Evolutionary conservation across 2,888 invertebrate genomes (phyloP), one percentile per base, ranked within the genome.

Genomic region (Eilema sororculum): DNA sequence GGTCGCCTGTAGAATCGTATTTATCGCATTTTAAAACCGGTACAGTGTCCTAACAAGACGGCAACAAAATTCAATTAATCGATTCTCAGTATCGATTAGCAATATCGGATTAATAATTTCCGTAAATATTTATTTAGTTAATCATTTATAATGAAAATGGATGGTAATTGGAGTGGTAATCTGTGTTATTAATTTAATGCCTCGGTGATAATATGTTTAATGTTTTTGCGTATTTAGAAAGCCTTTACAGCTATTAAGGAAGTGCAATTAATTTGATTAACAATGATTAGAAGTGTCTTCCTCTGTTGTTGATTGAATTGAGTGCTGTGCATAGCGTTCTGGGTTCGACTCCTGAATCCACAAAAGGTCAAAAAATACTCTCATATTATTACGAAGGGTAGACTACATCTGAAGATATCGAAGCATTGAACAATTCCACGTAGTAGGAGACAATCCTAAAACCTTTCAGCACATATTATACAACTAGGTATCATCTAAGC

Each of bases 161-260:
- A 46, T 61, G 20, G 37, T 79, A 82, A 72, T 78, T 80, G 78
- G 67, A 82, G 78, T 80, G 77, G 80, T 82, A 74, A 72, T 67
- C 64, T 56, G 37, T 65, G 74, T 66, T 69, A 72, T n/a, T n/a
- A n/a, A n/a, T 4, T 69, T 68, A 73, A 78, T 78, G 67, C 60
- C 64, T 33, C 59, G 65, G 67, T 72, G 80, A 72, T n/a, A n/a
- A n/a, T 79, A 71, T 71, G 67, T 69, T 77, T 65, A 41, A 79
- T 68, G 74, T 68, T 59, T 64, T 69, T 71, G 66, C 69, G 72
- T 72, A 69, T 81, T 79, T 69, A 79, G 82, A 82, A 82, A 80
- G 80, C 65, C 56, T 30, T 60, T 33, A n/a, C 1, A 62, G 61
- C 37, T 22, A 37, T 60, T 33, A 30, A 1, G 33, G 61, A 61